Evolutionary conservation across 2,888 invertebrate species (phyloP).

Genomic region (Halocaridina rubra): DNA sequence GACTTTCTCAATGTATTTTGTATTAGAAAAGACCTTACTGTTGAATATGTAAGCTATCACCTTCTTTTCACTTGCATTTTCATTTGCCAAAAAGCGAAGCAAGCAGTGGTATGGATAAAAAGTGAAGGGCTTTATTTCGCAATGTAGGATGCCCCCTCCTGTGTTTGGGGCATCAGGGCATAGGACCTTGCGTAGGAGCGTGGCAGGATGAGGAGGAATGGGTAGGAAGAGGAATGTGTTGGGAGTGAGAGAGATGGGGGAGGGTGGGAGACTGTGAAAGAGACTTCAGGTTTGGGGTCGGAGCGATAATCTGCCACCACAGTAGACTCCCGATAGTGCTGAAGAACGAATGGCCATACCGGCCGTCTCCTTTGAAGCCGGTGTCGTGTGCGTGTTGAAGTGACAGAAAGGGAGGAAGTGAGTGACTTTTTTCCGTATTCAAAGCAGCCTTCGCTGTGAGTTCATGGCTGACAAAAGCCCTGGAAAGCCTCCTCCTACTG

Average conservation of each 20-base stretch:
- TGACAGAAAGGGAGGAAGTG: not conserved
- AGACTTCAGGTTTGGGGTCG: not conserved
- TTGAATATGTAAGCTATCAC: too few species aligned
- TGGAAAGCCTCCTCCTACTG: conserved; percentile 41
- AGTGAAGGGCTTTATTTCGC: too few species aligned
- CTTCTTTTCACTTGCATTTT: too few species aligned
- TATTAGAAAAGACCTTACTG: too few species aligned
- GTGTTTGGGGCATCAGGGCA: too few species aligned
- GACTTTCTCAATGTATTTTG: too few species aligned
- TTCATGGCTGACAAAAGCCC: conserved; percentile 61
- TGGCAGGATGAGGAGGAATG: not conserved
- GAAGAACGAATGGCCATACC: not conserved
- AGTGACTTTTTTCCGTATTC: too few species aligned
- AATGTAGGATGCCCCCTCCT: not conserved
- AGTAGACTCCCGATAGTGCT: not conserved
- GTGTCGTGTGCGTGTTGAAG: not conserved
- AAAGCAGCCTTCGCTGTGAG: too few species aligned
- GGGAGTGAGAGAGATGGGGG: not conserved
- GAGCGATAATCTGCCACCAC: not conserved
- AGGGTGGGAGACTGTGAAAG: not conserved
- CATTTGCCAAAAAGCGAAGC: too few species aligned
- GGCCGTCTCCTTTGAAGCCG: not conserved
- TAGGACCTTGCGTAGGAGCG: not conserved
- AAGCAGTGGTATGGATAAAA: too few species aligned
- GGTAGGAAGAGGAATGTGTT: not conserved